Conservation (phyloP, 2,888 invertebrate species). For the Callosobruchus maculatus region DNA sequence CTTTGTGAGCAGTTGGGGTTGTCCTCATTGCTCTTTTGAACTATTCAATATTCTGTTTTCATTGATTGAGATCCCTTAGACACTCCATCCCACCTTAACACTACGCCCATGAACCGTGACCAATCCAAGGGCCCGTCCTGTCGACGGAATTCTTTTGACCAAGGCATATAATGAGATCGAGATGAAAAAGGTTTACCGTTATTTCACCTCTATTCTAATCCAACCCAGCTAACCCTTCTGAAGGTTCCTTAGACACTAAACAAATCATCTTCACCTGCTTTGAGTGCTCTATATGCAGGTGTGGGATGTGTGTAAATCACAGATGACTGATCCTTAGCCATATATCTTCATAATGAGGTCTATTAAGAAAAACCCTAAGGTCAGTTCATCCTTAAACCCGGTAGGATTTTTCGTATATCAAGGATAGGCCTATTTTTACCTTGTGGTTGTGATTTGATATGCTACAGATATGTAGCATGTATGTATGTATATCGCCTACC, state of each 20-base stretch:
- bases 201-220: slow-evolving; percentile 24
- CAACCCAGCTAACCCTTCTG: not conserved
- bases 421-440: no score
- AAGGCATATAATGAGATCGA: slow-evolving; percentile 21
- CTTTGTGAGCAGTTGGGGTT: no score
- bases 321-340: not conserved
- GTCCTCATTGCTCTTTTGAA: no score
- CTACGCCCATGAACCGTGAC: not conserved
- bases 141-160: slow-evolving; percentile 22
- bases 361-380: not conserved
- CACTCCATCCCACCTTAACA: not conserved
- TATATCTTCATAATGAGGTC: not conserved
- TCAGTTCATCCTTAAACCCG: no score
- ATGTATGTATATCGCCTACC: no score
- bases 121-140: slow-evolving; percentile 6
- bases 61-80: no score
- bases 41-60: no score
- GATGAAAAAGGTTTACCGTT: slow-evolving; percentile 29
- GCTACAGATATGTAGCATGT: no score
- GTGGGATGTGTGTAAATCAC: not conserved
- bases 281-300: not conserved
- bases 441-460: no score
- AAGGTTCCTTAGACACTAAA: not conserved
- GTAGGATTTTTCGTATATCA: no score
- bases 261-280: not conserved